Conservation (phyloP, 2,888 invertebrate species). For the Hypercompe scribonia region DNA sequence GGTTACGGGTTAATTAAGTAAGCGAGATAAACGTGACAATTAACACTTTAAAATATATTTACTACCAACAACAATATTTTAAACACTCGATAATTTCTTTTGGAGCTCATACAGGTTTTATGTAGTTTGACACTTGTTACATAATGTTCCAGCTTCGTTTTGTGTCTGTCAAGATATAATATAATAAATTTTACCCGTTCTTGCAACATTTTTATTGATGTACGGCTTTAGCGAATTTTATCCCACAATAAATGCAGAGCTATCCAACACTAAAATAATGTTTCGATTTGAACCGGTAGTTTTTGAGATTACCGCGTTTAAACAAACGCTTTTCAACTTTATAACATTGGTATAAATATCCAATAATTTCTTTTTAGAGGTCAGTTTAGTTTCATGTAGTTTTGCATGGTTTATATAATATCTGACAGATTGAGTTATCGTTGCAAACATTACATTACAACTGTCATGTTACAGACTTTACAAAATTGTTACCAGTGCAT, state of each 20-base stretch:
- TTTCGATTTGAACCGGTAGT: not conserved
- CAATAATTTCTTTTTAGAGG: not conserved
- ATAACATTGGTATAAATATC: too few species aligned
- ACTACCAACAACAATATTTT: not conserved
- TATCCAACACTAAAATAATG: too few species aligned
- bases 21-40: slow-evolving; percentile 2
- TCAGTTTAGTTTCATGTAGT: not conserved
- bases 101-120: not conserved
- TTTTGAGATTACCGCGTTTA: not conserved
- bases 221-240: too few species aligned
- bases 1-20: slow-evolving; percentile 10
- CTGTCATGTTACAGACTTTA: not conserved
- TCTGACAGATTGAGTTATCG: not conserved
- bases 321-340: too few species aligned
- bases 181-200: not conserved
- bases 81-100: not conserved
- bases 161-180: too few species aligned
- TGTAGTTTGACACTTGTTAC: not conserved
- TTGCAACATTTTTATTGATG: not conserved
- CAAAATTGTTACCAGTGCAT: not conserved
- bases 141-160: not conserved
- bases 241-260: too few species aligned
- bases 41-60: not conserved
- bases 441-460: not conserved
- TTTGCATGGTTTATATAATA: not conserved